A percentile compares a stretch with the other conserved stretches of the same genome.
Evolutionary conservation across 1,140 invertebrate species (phyloP).

Genomic region (Hestina assimilis): DNA sequence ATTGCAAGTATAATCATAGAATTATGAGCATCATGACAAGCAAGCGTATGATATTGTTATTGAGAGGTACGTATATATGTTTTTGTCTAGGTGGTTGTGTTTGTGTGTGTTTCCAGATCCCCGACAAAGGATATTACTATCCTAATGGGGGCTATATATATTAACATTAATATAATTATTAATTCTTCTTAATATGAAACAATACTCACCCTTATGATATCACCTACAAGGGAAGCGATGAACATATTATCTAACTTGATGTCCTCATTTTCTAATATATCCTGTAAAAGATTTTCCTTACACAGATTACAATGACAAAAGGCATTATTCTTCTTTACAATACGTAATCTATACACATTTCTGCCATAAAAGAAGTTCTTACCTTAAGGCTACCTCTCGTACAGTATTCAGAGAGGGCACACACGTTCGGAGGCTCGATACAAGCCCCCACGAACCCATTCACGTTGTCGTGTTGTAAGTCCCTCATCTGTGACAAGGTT

Average conservation of each 20-base stretch:
- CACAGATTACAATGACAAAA: too few species aligned
- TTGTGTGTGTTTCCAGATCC: too few species aligned
- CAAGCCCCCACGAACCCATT: constrained; percentile 97
- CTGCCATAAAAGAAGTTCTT: constrained; percentile 18
- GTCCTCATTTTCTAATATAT: constrained; percentile 94
- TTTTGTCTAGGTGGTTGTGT: too few species aligned
- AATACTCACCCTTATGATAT: constrained; percentile 88
- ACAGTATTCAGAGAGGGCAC: constrained; percentile 94
- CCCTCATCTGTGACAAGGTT: constrained; percentile 84
- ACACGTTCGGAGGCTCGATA: constrained; percentile 92
- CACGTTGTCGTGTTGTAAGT: constrained; percentile 93
- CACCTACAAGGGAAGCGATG: constrained; percentile 91
- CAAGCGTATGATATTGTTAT: too few species aligned
- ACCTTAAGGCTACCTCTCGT: constrained; percentile 93
- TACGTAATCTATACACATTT: too few species aligned
- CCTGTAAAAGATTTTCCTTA: constrained; percentile 78
- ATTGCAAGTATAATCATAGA: background rate
- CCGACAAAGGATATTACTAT: too few species aligned
- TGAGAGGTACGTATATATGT: too few species aligned
- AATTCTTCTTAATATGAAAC: background rate
- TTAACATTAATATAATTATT: background rate
- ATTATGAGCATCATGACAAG: too few species aligned
- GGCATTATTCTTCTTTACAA: too few species aligned
- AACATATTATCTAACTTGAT: constrained; percentile 96
- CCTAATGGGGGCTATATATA: too few species aligned